Base-by-base conservation (phyloP, 2,888 invertebrate genomes). In the Diloba caeruleocephala region DNA sequence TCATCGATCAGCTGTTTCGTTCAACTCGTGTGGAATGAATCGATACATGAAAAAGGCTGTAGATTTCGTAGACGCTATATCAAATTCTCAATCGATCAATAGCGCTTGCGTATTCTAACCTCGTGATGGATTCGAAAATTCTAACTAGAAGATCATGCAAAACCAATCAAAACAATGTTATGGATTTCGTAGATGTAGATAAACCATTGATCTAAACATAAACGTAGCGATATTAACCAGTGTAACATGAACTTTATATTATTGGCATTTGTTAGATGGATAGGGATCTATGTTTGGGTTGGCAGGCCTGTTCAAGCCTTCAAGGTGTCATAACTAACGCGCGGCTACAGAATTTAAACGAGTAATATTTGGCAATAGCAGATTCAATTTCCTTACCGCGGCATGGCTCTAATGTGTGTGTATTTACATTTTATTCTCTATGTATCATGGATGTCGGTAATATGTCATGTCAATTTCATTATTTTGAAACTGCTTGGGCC, bases 311-410 rank as follows among this genome's bases (percentile, higher is more conserved):
- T 31, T 36, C 29, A 37, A 72, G 63, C 26, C 26, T 31, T 36
- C 29, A 37, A 72, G 63, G 69, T 75, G 71, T 76, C 74, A 79
- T 82, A 82, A 82, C 77, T 79, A 81, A 81, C 69, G 54, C 14
- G 56, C 78, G 79, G 76, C 78, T 76, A 41, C 71, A 53, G 85
- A 85, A 86, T 88, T 80, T 78, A 77, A 85, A 84, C 71, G 75
- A 84, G 77, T 78, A 67, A 78, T 79, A 76, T 79, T 82, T 68
- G 58, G 65, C 57, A 66, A 63, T 67, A 78, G 69, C 61, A 67
- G 69, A 84, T 81, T 82, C 82, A 81, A 83, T 87, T 82, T 79
- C 71, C 71, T 65, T 63, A 53, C 63, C 52, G n/a, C n/a, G 56
- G 46, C 43, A 65, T 51, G 56, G 43, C 42, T 57, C 64, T 57